phyloP scores from a whole-genome alignment of 2,797 vertebrate species.

The Triplophysa bombifrons region DNA sequence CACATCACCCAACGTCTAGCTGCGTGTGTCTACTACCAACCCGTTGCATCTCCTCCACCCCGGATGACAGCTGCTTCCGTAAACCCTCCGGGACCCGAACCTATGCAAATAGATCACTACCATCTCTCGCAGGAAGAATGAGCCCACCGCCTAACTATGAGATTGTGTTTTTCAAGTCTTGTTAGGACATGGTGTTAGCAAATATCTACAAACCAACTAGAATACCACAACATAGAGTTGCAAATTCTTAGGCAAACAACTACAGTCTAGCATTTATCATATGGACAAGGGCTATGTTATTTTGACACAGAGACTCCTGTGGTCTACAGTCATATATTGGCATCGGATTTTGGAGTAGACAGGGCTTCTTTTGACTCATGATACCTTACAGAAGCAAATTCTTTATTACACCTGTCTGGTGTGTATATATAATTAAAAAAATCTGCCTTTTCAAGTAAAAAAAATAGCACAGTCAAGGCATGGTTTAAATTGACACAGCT shows the following conservation, averaged over 20 bases:
- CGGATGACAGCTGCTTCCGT: too few relatives aligned
- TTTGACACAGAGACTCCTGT: not conserved
- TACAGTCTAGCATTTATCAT: not conserved
- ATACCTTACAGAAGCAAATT: not conserved
- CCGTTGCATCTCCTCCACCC: too few relatives aligned
- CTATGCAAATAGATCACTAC: too few relatives aligned
- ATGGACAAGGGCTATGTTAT: not conserved
- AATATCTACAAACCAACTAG: not conserved
- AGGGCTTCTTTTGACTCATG: not conserved
- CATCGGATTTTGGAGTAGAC: not conserved
- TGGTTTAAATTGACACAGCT: not conserved
- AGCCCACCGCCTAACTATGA: too few relatives aligned
- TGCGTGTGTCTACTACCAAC: too few relatives aligned
- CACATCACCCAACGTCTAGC: too few relatives aligned
- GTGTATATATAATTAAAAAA: constrained; percentile 1
- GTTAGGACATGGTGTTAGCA: too few relatives aligned
- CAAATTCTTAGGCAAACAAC: too few relatives aligned
- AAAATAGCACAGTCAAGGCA: not conserved
- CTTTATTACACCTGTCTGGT: not conserved
- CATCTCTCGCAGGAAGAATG: too few relatives aligned
- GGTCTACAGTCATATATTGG: not conserved
- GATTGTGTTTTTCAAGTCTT: too few relatives aligned
- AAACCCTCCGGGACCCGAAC: too few relatives aligned
- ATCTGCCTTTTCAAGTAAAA: not conserved
- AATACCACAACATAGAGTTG: not conserved